Percentiles rank a stretch among this genome's conserved stretches.
These are phyloP conservation scores for Gobius niger DNA, from an alignment of 2,113 vertebrate species.

Conservation along the genomic window DNA sequence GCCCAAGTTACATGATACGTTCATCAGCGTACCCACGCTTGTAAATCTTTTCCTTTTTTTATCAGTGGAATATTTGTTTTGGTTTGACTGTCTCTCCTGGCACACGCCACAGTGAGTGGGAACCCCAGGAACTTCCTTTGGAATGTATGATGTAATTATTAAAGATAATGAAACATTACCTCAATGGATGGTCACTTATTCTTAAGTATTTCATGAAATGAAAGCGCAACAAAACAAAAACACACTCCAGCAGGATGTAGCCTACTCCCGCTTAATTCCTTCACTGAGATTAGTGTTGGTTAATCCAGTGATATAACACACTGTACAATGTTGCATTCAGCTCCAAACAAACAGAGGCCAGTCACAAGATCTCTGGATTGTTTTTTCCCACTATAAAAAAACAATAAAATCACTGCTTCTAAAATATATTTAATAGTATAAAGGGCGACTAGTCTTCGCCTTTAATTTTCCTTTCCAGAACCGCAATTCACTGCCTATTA, in stretches of 20 bases:
- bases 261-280: slow-evolving; percentile 32
- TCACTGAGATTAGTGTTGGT: slow-evolving; percentile 44
- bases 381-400: neutral
- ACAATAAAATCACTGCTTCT: neutral
- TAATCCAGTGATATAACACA: slow-evolving; percentile 56
- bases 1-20: slow-evolving; percentile 68
- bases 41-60: slow-evolving; percentile 45
- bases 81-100: neutral
- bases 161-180: neutral
- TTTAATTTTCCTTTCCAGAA: too few relatives aligned
- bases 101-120: neutral
- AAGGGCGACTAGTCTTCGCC: neutral
- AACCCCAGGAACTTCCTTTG: neutral
- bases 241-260: slow-evolving; percentile 13
- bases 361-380: neutral
- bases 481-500: too few relatives aligned
- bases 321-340: slow-evolving; percentile 17
- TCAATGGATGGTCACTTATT: neutral
- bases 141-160: neutral
- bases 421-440: neutral
- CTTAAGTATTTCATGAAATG: slow-evolving; percentile 5
- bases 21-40: slow-evolving; percentile 42
- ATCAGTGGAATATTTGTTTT: slow-evolving; percentile 29
- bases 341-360: slow-evolving; percentile 21
- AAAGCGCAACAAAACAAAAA: slow-evolving; percentile 3